A percentile compares a stretch with the other conserved stretches of the same genome.
phyloP scores from a whole-genome alignment of 2,797 vertebrate species.

The Tiaroga cobitis region DNA sequence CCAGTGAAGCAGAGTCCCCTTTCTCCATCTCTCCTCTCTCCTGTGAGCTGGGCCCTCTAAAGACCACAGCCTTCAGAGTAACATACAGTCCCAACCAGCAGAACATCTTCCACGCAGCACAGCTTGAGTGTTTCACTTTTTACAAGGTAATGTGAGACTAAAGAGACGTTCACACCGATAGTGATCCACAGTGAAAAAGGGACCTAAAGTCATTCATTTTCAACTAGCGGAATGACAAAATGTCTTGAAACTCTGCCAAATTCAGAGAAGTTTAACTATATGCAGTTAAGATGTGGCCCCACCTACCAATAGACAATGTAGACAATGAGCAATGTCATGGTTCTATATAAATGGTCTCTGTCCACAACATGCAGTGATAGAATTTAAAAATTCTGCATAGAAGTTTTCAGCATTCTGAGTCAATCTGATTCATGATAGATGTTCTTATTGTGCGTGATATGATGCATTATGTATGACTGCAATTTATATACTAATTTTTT shows the following conservation, averaged over 20 bases:
- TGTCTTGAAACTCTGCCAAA: neutral
- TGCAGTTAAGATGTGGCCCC: neutral
- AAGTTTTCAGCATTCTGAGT: neutral
- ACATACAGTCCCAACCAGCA: constrained; percentile 80
- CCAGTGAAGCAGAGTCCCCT: constrained; percentile 69
- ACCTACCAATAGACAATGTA: neutral
- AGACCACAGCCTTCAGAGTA: constrained; percentile 84
- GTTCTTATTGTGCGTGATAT: neutral
- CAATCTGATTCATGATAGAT: neutral
- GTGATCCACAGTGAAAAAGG: neutral
- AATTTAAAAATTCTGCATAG: neutral
- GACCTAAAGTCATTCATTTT: neutral
- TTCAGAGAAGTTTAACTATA: neutral
- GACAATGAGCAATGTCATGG: neutral
- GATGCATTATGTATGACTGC: neutral
- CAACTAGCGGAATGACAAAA: neutral
- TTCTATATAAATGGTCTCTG: neutral
- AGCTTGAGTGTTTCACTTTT: constrained; percentile 89
- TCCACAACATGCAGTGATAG: neutral
- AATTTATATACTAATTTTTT: neutral
- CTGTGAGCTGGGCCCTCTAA: constrained; percentile 84
- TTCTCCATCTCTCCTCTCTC: constrained; percentile 82
- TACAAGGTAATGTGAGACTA: constrained; percentile 78
- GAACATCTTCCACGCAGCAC: constrained; percentile 80
- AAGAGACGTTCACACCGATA: neutral